Evolutionary conservation across 2,113 vertebrate species (phyloP), one percentile per base, ranked within the genome.

Genomic region (Mungos mungo): DNA sequence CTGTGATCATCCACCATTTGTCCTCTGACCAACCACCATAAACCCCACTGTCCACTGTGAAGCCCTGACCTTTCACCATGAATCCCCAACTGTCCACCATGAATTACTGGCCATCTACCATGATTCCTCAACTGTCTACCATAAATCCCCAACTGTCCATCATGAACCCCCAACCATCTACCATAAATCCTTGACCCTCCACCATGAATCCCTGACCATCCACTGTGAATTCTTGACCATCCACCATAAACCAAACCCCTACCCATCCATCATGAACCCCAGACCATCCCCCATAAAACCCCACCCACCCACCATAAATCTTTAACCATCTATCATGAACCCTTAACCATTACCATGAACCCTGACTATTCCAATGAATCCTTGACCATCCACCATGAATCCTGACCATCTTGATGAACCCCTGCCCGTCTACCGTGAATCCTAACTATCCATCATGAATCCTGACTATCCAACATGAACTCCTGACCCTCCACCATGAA

Each of bases 241-340:
- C 13, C 21, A 63, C 60, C 60, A 23, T 63, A 21, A 41, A 19
- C 41, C 11, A 38, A 38, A 4, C 38, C 38, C 35, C 35, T 41
- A 3, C 2, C 31, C 29, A 0, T 52, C 9, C 27, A 80, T 35
- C 7, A 0, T 41, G 14, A 41, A 9, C 5, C 23, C 25, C 9
- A 16, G 10, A 57, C 68, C 5, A 7, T 33, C 27, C 50, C 35
- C 13, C 21, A 2, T 21, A 23, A 69, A 3, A 23, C 19, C 19
- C 41, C 21, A 18, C 21, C 38, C 25, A 6, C 11, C 16, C 41
- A 68, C 76, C 29, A 11, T 16, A 14, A 47, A 41, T 21, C 23
- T 10, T 35, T 8, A 7, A 25, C 21, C 8, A 1, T 63, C 14
- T 25, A 19, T 27, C 16, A 18, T 65, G 63, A 23, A 14, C 57